phyloP scores from a whole-genome alignment of 2,113 vertebrate genomes.

The Pterocles burchelli region DNA sequence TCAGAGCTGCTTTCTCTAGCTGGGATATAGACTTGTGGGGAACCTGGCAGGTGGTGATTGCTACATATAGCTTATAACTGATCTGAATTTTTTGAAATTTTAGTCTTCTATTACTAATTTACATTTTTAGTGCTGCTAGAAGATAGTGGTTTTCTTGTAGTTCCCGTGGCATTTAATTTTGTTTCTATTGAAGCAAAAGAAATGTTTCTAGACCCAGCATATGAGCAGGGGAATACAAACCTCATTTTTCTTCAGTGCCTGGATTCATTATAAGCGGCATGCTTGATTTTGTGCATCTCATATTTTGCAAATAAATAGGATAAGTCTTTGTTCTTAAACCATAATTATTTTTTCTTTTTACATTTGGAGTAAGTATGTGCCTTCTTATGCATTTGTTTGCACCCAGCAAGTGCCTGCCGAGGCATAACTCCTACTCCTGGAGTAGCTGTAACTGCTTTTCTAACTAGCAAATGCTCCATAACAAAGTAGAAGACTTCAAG shows the following conservation, averaged over 20 bases:
- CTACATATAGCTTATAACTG: not conserved
- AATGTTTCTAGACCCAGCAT: not conserved
- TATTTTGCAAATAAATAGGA: not conserved
- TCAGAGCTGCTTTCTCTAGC: not conserved
- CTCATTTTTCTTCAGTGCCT: not conserved
- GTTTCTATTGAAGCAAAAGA: not conserved
- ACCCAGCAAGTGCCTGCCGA: not conserved
- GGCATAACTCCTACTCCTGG: not conserved
- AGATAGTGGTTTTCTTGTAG: not conserved
- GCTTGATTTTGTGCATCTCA: not conserved
- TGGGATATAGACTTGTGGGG: not conserved
- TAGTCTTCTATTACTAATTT: not conserved
- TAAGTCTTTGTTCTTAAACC: not conserved
- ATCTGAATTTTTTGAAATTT: fast-evolving
- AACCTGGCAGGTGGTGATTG: not conserved
- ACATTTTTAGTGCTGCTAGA: not conserved
- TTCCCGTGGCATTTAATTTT: not conserved
- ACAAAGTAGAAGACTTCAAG: not conserved
- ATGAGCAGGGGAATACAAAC: not conserved
- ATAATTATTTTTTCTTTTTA: not conserved
- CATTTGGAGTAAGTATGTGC: not conserved
- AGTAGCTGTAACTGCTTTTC: not conserved
- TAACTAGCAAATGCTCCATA: not conserved
- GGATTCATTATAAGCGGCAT: not conserved
- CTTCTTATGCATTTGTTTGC: not conserved